Percentiles rank a stretch among this genome's conserved stretches.
These are phyloP conservation scores for Plagodis pulveraria DNA, from an alignment of 2,888 invertebrate species.

Conservation along the genomic window DNA sequence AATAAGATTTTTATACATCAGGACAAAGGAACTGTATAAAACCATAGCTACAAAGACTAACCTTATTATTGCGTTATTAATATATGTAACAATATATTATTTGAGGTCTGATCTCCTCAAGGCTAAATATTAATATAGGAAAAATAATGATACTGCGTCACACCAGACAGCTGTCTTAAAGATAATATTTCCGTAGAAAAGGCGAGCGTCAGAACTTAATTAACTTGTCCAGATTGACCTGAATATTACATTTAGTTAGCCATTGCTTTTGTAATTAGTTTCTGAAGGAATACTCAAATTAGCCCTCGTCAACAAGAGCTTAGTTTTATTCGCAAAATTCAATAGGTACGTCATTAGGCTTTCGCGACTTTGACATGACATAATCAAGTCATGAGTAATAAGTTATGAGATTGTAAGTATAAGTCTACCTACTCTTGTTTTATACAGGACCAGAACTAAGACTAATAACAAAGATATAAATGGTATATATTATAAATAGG, in stretches of 20 bases:
- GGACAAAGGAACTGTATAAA: background rate
- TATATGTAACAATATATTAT: background rate
- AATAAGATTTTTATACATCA: too few species aligned
- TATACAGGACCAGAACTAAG: too few species aligned
- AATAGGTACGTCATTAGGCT: too few species aligned
- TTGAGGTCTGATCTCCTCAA: background rate
- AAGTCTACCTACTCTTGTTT: too few species aligned
- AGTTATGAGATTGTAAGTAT: too few species aligned
- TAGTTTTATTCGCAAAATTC: too few species aligned
- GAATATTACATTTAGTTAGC: constrained; percentile 8
- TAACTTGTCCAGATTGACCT: constrained; percentile 22
- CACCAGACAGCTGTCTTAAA: constrained; percentile 47
- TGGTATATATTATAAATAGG: too few species aligned
- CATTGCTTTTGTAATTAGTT: constrained; percentile 1
- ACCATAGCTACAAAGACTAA: background rate
- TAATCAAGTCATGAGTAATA: too few species aligned
- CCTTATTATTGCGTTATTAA: background rate
- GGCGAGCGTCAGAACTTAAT: constrained; percentile 13
- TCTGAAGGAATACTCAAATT: background rate
- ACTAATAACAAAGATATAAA: too few species aligned
- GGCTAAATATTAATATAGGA: constrained; percentile 51
- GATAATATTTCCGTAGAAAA: constrained; percentile 19
- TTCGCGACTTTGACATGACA: too few species aligned
- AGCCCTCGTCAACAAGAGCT: too few species aligned
- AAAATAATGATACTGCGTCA: constrained; percentile 51